Evolutionary conservation across 2,888 invertebrate species (phyloP).

Genomic region (Gasteruption jaculator): DNA sequence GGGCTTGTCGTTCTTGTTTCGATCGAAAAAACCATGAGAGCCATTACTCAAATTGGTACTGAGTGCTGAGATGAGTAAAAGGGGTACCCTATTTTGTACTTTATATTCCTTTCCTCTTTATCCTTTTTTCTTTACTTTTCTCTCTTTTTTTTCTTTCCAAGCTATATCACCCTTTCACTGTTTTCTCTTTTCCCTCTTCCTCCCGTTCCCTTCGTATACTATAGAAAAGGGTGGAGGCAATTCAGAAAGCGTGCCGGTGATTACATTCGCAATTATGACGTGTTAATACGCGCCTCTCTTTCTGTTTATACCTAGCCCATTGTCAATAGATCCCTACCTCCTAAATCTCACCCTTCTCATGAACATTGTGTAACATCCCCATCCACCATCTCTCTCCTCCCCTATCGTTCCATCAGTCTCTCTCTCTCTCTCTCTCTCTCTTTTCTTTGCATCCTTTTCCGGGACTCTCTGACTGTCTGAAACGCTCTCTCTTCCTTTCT

Average conservation of each 20-base stretch:
- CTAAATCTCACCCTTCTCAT: constrained; percentile 28
- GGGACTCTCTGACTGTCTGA: too few species aligned
- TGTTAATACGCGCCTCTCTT: constrained; percentile 33
- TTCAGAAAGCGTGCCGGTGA: constrained; percentile 32
- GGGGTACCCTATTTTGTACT: too few species aligned
- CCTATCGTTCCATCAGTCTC: neutral
- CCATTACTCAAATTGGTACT: constrained; percentile 19
- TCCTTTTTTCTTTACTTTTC: neutral
- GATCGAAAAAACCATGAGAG: too few species aligned
- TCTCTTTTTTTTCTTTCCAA: neutral
- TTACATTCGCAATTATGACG: constrained; percentile 41
- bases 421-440: constrained; percentile 1
- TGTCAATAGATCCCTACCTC: constrained; percentile 32
- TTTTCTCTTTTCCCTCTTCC: constrained; percentile 5
- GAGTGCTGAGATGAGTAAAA: constrained; percentile 18
- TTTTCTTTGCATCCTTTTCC: too few species aligned
- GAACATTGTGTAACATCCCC: constrained; percentile 14
- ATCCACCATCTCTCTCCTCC: constrained; percentile 8
- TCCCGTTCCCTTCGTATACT: too few species aligned
- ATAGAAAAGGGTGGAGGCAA: constrained; percentile 18
- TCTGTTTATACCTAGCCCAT: constrained; percentile 24
- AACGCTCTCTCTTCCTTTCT: too few species aligned
- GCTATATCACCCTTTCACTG: constrained; percentile 11
- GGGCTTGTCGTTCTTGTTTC: too few species aligned
- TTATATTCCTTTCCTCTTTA: constrained; percentile 14